Evolutionary conservation across 2,888 invertebrate genomes (phyloP), one percentile per base, ranked within the genome.

Genomic region (Venusia cambrica): DNA sequence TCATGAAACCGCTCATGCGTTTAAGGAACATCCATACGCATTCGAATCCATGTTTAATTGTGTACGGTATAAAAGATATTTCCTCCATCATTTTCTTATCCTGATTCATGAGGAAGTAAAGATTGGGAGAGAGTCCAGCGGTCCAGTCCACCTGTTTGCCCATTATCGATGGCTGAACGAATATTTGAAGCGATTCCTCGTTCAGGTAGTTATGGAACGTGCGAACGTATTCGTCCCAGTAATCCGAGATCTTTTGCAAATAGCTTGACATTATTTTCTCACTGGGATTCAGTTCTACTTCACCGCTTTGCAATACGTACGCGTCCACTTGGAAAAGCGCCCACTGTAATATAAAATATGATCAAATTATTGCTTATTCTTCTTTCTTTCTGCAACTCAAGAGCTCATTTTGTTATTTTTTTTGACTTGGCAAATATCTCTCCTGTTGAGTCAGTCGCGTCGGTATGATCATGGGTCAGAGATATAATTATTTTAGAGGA

Each of bases 91-190:
- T 78, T 9, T 79, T 54, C 26, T 83, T 78, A 67, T 96, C 94
- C 45, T 91, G 90, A 31, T 90, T 89, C 62, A 96, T 83, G 29
- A 95, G 89, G 52, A 91, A 91, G 18, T 88, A 80, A 14, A 96
- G 75, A 41, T 91, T 90, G 0, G 96, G 95, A 0, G 95, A 91
- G 12, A 89, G 85, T 1, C 94, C 94, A 33, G 93, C 92, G 0
- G 93, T 90, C 65, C 93, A 90, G 20, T 94, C 92, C 51, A 95
- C 94, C 59, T 92, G 90, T 57, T 94, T 93, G 7, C 92, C 93
- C 89, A 96, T 95, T 43, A 97, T 93, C 7, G 93, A 90, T 0
- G 96, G 96, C 90, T 92, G 91, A 2, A 94, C 94, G 56, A 95
- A 96, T 29, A 92, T 90, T 54, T 90, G 87, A 55, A 93, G 92